Conservation (phyloP, 1,140 invertebrate species). For the Bombus waltoni region DNA sequence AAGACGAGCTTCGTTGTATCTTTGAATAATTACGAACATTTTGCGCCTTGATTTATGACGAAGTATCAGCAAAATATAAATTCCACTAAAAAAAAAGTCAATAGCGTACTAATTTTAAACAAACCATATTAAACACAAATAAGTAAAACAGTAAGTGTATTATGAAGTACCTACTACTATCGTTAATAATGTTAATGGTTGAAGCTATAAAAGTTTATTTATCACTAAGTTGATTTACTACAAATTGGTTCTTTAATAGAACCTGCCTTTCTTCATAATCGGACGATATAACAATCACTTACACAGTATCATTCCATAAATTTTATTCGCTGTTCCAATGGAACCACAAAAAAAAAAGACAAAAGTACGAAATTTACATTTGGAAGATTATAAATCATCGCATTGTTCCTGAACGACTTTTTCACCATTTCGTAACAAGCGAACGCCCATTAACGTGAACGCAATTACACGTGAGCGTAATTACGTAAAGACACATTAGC, state of each 20-base stretch:
- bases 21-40: not conserved
- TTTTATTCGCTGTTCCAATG: not conserved
- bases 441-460: not conserved
- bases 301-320: not conserved
- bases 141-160: not conserved
- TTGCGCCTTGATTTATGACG: not conserved
- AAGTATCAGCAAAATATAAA: not conserved
- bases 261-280: not conserved
- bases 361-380: not conserved
- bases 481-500: not conserved
- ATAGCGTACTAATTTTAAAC: too few relatives aligned
- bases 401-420: constrained; percentile 4
- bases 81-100: not conserved
- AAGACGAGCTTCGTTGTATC: not conserved
- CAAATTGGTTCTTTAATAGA: not conserved
- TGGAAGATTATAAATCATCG: constrained; percentile 6
- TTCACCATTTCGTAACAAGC: constrained; percentile 17
- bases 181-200: not conserved
- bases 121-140: too few relatives aligned
- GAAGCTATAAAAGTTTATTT: not conserved
- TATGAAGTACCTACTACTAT: not conserved
- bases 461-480: constrained; percentile 1
- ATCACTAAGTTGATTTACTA: not conserved
- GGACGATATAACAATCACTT: not conserved
- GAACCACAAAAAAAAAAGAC: not conserved